These are phyloP conservation scores for Oryzias javanicus DNA, from an alignment of 2,113 vertebrate genomes.

Conservation along the genomic window DNA sequence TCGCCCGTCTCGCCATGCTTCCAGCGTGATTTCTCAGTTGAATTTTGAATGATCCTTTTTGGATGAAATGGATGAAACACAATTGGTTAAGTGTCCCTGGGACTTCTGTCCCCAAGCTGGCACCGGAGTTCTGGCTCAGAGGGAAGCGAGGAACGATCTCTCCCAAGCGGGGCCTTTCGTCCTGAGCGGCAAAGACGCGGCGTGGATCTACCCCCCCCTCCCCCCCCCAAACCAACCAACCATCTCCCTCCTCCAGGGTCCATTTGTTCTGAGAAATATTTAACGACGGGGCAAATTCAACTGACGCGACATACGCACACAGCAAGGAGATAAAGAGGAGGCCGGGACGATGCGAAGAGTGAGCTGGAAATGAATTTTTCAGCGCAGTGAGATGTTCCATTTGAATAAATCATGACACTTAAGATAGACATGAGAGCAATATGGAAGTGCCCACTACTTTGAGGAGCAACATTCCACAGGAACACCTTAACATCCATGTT, in stretches of 20 bases:
- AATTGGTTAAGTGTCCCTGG: constrained; percentile 71
- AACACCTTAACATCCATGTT: constrained; percentile 28
- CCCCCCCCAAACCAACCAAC: constrained; percentile 16
- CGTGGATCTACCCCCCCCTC: constrained; percentile 27
- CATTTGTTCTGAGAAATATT: constrained; percentile 90
- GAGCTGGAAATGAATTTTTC: constrained; percentile 84
- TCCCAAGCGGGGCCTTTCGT: constrained; percentile 55
- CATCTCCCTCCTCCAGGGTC: constrained; percentile 60
- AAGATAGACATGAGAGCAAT: constrained; percentile 77
- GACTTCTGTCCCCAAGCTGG: constrained; percentile 71
- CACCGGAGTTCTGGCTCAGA: constrained; percentile 39
- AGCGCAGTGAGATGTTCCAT: constrained; percentile 81
- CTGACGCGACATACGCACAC: constrained; percentile 73
- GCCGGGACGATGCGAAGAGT: constrained; percentile 73
- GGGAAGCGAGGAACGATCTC: constrained; percentile 37
- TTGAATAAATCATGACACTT: constrained; percentile 88
- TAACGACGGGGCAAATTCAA: constrained; percentile 79
- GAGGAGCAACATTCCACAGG: constrained; percentile 53
- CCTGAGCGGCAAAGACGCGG: constrained; percentile 44
- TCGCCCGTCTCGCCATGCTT: constrained; percentile 40
- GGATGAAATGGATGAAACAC: constrained; percentile 72
- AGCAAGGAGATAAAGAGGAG: constrained; percentile 61
- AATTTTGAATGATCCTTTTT: constrained; percentile 77
- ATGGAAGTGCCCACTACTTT: constrained; percentile 67
- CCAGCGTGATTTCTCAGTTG: constrained; percentile 50